phyloP scores from a whole-genome alignment of 2,888 invertebrate species.

The Myopa testacea region DNA sequence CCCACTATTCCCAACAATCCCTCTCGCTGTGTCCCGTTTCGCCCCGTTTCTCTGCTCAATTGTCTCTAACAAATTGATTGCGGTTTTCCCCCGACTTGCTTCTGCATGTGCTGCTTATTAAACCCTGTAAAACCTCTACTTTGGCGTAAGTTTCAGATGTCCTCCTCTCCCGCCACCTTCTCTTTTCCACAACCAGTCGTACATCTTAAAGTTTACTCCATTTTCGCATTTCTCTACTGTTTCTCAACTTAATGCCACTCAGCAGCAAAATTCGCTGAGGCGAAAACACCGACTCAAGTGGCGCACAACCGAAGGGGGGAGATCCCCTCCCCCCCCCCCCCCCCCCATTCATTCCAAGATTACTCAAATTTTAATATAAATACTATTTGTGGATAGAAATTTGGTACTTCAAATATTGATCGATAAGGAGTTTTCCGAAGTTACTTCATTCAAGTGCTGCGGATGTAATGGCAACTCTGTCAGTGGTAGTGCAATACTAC shows the following conservation, averaged over 20 bases:
- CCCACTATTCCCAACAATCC: no score
- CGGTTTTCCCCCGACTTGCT: constrained; percentile 9
- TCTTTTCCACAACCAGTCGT: not conserved
- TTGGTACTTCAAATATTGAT: no score
- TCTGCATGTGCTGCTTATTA: not conserved
- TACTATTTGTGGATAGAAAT: no score
- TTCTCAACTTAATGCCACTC: not conserved
- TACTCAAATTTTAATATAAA: no score
- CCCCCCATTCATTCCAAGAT: not conserved
- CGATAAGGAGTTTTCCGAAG: no score
- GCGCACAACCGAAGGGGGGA: constrained; percentile 6
- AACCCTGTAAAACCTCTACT: not conserved
- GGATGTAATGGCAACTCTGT: no score
- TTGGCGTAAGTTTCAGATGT: not conserved
- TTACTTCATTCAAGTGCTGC: no score
- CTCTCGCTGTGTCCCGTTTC: no score
- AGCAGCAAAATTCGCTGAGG: constrained; percentile 1
- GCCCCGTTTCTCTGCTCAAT: no score
- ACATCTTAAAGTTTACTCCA: not conserved
- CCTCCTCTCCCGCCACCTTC: no score
- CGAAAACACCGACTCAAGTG: constrained; percentile 15
- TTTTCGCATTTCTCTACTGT: not conserved
- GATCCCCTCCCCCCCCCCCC: not conserved
- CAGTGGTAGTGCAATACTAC: no score
- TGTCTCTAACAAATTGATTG: no score